Percentiles rank a stretch among this genome's conserved stretches.
Evolutionary conservation across 2,888 invertebrate genomes (phyloP).

Genomic region (Leucozona laternaria): DNA sequence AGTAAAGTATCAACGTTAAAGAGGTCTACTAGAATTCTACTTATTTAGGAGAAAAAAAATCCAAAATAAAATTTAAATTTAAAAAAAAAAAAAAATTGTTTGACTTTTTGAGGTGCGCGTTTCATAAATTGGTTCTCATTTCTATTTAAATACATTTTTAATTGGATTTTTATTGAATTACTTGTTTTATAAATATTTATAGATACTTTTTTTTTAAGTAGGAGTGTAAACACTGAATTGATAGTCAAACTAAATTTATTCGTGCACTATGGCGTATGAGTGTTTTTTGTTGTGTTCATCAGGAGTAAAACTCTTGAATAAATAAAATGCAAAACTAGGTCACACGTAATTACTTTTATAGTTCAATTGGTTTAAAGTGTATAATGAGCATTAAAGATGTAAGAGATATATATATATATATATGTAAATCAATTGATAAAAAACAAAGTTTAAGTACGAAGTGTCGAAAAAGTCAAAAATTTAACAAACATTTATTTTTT

Average conservation of each 20-base stretch:
- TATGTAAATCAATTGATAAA: not conserved
- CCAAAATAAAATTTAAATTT: no score
- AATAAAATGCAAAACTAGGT: not conserved
- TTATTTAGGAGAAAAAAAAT: no score
- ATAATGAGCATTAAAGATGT: not conserved
- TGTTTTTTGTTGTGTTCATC: not conserved
- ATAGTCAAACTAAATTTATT: not conserved
- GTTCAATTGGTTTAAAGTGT: not conserved
- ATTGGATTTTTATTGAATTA: conserved; percentile 7
- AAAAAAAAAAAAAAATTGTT: not conserved
- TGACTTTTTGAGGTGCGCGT: not conserved
- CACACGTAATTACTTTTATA: not conserved
- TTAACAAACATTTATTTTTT: no score
- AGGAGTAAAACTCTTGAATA: conserved; percentile 11
- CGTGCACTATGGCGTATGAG: conserved; percentile 7
- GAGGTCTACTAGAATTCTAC: no score
- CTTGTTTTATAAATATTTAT: not conserved
- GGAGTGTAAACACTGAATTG: not conserved
- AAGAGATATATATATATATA: not conserved
- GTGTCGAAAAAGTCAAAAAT: not conserved
- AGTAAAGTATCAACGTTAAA: no score
- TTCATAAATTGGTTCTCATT: not conserved
- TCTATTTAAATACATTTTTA: not conserved
- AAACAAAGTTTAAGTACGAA: not conserved
- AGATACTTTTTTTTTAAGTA: not conserved